phyloP scores from a whole-genome alignment of 1,140 invertebrate genomes.

The Anastatus disparis region DNA sequence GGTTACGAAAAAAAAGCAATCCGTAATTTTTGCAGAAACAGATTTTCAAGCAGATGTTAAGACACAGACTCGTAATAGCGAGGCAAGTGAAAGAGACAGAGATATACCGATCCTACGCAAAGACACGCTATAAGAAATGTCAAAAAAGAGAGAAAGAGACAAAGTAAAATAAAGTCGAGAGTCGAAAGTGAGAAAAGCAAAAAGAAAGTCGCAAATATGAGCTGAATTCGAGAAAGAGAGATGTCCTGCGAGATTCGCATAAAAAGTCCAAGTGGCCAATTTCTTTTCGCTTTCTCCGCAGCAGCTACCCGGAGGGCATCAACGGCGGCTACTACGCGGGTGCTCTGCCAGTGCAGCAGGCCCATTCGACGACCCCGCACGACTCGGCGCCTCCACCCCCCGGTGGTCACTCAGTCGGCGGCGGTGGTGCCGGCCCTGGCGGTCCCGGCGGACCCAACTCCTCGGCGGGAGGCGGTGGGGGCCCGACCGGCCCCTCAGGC shows the following conservation, averaged over 20 bases:
- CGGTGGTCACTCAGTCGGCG: slow-evolving; percentile 66
- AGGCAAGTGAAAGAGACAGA: slow-evolving; percentile 35
- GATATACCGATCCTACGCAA: slow-evolving; percentile 34
- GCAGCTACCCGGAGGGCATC: slow-evolving; percentile 72
- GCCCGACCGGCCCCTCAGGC: slow-evolving; percentile 49
- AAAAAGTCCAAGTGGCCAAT: slow-evolving; percentile 54
- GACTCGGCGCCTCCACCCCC: slow-evolving; percentile 73
- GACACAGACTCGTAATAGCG: slow-evolving; percentile 34
- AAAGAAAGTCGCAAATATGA: slow-evolving; percentile 35
- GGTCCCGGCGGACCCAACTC: slow-evolving; percentile 51
- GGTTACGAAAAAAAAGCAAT: slow-evolving; percentile 50
- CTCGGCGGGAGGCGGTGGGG: slow-evolving; percentile 55
- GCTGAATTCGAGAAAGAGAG: slow-evolving; percentile 32
- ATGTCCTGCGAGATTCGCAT: slow-evolving; percentile 33
- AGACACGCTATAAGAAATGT: slow-evolving; percentile 18
- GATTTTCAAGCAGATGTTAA: slow-evolving; percentile 61
- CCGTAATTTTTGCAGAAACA: slow-evolving; percentile 60
- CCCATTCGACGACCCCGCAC: slow-evolving; percentile 80
- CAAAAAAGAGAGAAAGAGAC: slow-evolving; percentile 33
- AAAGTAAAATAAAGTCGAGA: slow-evolving; percentile 33
- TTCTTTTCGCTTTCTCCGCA: slow-evolving; percentile 63
- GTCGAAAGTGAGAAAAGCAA: slow-evolving; percentile 34
- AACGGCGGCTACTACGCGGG: slow-evolving; percentile 79
- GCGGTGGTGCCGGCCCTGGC: slow-evolving; percentile 56
- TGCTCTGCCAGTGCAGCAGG: slow-evolving; percentile 77